Base-by-base conservation (phyloP, 92 coral and sea anemone genomes). In the Porites divaricata region DNA sequence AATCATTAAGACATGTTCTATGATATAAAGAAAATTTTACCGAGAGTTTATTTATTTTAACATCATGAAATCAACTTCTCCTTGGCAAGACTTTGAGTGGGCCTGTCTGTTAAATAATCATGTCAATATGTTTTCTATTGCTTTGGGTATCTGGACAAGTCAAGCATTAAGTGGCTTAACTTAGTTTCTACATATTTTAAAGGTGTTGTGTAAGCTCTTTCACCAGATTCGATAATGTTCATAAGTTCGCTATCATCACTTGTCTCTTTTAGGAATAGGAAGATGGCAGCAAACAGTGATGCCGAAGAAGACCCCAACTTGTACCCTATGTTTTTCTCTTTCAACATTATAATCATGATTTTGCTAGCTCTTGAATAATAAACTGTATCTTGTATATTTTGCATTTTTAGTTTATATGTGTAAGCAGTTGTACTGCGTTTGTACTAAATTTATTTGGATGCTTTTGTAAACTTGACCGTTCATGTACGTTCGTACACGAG, bases 221-320 rank as follows among this genome's bases (percentile, higher is more conserved):
- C 45, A 35, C 45, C 6, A 35, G 45, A 35, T 35, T 35, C 45
- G 4, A 4, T 53, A 9, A 53, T 53, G 58, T 14, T 53, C 14
- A 26, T 11, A 21, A 11, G 19, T 17, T 68, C 52, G 75, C 54
- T 69, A 13, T 68, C 85, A 28, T 69, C 8, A 10, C 28, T 80
- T 80, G 63, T 52, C 41, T 69, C 58, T 80, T 80, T 1, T 80
- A 80, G 85, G 85, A 80, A 41, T 80, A 80, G 85, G 85, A 80
- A 41, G 76, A 51, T 12, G 85, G 49, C 2, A 61, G 56, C 21
- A 24, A 20, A 13, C 67, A 56, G 64, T 75, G 56, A 21, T 13
- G 72, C 76, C 35, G 76, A 54, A 67, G 64, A 14, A 66, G 35
- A 56, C 68, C 74, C 63, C 35, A 51, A 28, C 35, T 80, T 80